Evolutionary conservation across 2,113 vertebrate genomes (phyloP).

Genomic region (Uria aalge): DNA sequence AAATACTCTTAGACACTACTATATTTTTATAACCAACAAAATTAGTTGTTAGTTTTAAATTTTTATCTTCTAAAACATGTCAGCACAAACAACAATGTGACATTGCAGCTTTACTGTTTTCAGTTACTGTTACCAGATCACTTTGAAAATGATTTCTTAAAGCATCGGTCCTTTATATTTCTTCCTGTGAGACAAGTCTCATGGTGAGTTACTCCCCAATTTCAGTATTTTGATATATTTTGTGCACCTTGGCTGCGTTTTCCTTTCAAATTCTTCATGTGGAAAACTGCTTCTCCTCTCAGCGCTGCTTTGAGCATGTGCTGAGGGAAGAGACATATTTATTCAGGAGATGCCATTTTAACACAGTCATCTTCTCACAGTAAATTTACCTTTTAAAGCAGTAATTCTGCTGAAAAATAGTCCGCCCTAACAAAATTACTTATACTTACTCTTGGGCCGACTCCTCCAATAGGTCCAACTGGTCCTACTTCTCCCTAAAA

Average conservation of each 20-base stretch:
- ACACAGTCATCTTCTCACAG: neutral
- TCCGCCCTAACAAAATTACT: neutral
- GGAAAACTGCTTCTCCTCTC: neutral
- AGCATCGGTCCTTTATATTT: neutral
- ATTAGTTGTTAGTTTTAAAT: neutral
- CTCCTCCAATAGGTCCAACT: slow-evolving; percentile 81
- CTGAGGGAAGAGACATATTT: neutral
- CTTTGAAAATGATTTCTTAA: neutral
- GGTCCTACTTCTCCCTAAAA: slow-evolving; percentile 93
- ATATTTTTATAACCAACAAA: neutral
- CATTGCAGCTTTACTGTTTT: neutral
- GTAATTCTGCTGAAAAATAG: neutral
- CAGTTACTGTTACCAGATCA: neutral
- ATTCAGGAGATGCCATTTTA: neutral
- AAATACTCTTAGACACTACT: neutral
- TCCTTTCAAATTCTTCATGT: neutral
- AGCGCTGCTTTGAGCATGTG: neutral
- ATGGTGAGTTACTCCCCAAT: neutral
- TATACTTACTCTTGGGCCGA: slow-evolving; percentile 85
- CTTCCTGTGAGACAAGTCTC: neutral
- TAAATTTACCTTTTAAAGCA: neutral
- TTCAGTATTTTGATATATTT: neutral
- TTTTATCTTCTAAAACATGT: neutral
- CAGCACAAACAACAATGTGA: neutral
- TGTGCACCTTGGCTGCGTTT: neutral